These are phyloP conservation scores for Babyrousa celebensis DNA, from an alignment of 2,797 vertebrate species.

Conservation along the genomic window DNA sequence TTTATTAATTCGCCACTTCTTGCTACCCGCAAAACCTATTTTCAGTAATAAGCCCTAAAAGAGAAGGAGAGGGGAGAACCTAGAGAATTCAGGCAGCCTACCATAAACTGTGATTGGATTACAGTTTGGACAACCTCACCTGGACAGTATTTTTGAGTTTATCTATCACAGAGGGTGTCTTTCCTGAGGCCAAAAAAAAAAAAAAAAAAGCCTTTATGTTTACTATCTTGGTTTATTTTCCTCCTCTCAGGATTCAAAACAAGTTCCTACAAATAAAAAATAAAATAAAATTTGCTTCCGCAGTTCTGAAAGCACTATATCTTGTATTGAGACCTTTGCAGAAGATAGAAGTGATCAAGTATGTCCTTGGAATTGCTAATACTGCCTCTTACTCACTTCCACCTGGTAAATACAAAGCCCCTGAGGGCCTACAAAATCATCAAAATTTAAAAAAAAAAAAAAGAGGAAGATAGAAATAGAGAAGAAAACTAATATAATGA, in stretches of 20 bases:
- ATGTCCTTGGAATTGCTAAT: constrained; percentile 65
- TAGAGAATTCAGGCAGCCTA: background rate
- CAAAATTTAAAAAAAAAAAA: background rate
- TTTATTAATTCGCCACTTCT: constrained; percentile 41
- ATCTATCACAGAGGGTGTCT: constrained; percentile 16
- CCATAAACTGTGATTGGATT: background rate
- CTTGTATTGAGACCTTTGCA: constrained; percentile 63
- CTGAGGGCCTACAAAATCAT: background rate
- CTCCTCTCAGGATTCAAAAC: constrained; percentile 69
- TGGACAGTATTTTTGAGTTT: background rate
- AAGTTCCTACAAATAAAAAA: constrained; percentile 65
- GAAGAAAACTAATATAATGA: background rate
- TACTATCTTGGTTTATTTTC: constrained; percentile 64
- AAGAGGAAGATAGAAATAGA: too few relatives aligned
- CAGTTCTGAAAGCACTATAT: background rate
- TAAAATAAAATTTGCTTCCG: constrained; percentile 55
- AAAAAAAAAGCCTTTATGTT: background rate
- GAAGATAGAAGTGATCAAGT: constrained; percentile 68
- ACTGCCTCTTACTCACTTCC: constrained; percentile 26
- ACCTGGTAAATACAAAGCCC: background rate
- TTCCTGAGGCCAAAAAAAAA: background rate
- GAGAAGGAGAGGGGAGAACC: background rate
- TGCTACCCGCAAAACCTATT: constrained; percentile 3
- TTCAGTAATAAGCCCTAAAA: background rate
- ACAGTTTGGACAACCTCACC: background rate